Conservation (phyloP, 2,888 invertebrate species). For the Yponomeuta evonymella region DNA sequence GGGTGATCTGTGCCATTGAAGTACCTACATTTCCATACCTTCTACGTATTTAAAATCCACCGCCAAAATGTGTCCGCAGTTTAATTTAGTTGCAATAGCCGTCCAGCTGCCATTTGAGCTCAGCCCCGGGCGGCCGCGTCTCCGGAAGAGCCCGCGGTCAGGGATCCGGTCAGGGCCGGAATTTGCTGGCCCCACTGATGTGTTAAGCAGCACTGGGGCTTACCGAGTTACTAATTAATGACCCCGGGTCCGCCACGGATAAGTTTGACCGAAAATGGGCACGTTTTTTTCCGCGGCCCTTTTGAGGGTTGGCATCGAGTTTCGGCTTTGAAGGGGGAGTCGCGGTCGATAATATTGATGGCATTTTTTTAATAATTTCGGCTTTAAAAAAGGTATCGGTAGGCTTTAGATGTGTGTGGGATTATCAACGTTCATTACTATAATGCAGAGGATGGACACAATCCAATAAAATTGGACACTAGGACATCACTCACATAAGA, state of each 20-base stretch:
- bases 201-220: constrained; percentile 62
- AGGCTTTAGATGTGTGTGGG: no score
- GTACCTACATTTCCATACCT: no score
- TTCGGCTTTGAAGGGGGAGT: background rate
- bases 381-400: no score
- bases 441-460: no score
- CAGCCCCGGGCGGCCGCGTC: constrained; percentile 41
- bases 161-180: constrained; percentile 65
- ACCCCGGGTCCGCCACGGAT: constrained; percentile 47
- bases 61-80: background rate
- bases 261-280: constrained; percentile 10
- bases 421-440: no score
- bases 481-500: no score
- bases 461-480: no score
- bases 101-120: background rate
- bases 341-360: background rate
- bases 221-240: constrained; percentile 70
- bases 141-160: constrained; percentile 62
- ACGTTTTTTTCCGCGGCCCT: background rate
- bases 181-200: constrained; percentile 58
- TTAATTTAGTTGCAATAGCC: background rate
- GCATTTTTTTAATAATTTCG: no score
- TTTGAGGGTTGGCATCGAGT: background rate
- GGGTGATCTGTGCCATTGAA: no score
- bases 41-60: background rate